phyloP scores from a whole-genome alignment of 2,113 vertebrate genomes.

The Equus quagga region DNA sequence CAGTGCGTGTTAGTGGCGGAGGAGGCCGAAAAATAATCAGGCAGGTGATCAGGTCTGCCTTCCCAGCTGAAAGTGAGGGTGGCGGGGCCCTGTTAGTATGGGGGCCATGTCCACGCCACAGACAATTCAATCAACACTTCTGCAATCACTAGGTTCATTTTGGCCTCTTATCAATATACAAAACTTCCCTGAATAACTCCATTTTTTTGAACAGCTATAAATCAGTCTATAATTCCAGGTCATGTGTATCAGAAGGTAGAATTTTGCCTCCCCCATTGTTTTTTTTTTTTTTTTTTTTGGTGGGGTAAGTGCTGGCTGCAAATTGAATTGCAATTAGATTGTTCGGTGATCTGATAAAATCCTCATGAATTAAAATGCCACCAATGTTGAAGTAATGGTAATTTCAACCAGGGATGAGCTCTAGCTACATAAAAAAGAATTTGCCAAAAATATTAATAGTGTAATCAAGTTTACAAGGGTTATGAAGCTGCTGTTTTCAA shows the following conservation, averaged over 20 bases:
- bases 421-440: neutral
- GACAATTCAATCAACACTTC: constrained; percentile 54
- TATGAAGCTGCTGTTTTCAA: neutral
- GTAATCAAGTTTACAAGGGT: neutral
- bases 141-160: neutral
- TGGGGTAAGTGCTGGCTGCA: neutral
- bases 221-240: neutral
- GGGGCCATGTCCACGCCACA: neutral
- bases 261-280: neutral
- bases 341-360: neutral
- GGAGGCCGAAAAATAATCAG: constrained; percentile 57
- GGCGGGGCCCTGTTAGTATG: neutral
- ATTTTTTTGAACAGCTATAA: neutral
- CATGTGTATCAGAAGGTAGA: neutral
- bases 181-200: neutral
- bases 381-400: neutral
- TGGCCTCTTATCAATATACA: neutral
- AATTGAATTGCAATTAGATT: constrained; percentile 17
- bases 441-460: neutral
- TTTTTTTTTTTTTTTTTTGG: neutral
- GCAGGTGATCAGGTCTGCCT: constrained; percentile 30
- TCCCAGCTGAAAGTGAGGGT: neutral
- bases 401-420: neutral
- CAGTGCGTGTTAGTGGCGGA: constrained; percentile 66
- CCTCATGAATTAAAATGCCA: neutral